A percentile compares a stretch with the other conserved stretches of the same genome.
Conservation (phyloP, 2,888 invertebrate genomes). For the Pollenia amentaria region DNA sequence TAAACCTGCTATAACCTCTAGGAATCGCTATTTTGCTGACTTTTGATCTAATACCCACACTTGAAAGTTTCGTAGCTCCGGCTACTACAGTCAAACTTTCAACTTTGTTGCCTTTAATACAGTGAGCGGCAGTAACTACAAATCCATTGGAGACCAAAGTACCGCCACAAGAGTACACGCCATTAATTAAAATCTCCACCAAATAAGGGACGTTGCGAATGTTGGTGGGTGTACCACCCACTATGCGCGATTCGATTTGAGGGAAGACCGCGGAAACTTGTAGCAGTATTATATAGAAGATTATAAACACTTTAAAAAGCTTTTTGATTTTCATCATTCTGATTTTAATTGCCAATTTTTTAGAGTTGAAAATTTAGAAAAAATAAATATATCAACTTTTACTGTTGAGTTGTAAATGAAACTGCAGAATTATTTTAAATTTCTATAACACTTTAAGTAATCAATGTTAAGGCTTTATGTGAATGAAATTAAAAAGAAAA, state of each 20-base stretch:
- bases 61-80: conserved; percentile 51
- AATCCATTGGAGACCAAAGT: conserved; percentile 56
- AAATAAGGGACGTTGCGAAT: conserved; percentile 56
- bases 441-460: not conserved
- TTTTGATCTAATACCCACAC: conserved; percentile 13
- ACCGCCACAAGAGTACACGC: conserved; percentile 73
- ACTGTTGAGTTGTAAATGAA: not conserved
- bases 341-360: not conserved
- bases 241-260: conserved; percentile 48
- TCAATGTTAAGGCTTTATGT: not conserved
- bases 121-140: conserved; percentile 67
- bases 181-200: conserved; percentile 62
- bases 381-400: not conserved
- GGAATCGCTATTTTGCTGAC: conserved; percentile 42
- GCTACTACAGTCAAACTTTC: conserved; percentile 49
- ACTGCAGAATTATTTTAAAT: not conserved
- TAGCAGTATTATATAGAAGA: not conserved
- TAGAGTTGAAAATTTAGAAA: not conserved
- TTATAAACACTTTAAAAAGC: not conserved
- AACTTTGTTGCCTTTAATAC: conserved; percentile 14
- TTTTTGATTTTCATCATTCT: conserved; percentile 22
- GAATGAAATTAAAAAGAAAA: not conserved
- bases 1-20: conserved; percentile 1
- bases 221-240: conserved; percentile 55
- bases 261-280: not conserved